Evolutionary conservation across 1,140 invertebrate species (phyloP), one percentile per base, ranked within the genome.

Genomic region (Plutomurus gul): DNA sequence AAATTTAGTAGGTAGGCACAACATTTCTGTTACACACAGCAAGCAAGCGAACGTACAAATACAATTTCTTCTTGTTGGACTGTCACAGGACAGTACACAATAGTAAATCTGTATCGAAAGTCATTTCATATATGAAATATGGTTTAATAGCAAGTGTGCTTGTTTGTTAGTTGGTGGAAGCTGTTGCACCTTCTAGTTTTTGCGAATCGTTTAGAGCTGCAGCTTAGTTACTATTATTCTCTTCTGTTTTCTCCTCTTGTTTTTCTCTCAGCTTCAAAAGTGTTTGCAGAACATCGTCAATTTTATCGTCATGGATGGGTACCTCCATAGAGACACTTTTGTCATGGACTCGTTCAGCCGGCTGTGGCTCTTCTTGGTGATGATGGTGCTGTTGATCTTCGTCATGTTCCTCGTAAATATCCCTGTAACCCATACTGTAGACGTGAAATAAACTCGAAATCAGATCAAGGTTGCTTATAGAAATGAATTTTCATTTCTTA

Each of bases 321-420:
- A 81, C 37, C 40, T 84, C 82, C 82, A 84, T 82, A 75, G 81
- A 82, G 4, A 82, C 25, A 60, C 77, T 81, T 77, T 84, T 84
- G 75, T 82, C 81, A 60, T 75, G 70, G 25, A 70, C 56, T 27
- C 70, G 36, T 6, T 72, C 71, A 13, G 47, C 25, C 27, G 47
- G 22, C 8, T 37, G 27, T 36, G 71, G 49, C 16, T 33, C 65
- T 73, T 73, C 22, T 33, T 77, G 43, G 7, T 70, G 40, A 11
- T 81, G 76, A 39, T 77, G 71, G 7, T 40, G 33, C n/a, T 30
- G 47, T 56, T 49, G 37, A 13, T 77, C 22, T 70, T 78, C 47
- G 11, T 46, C 33, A 16, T 81, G 25, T 47, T 27, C 20, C 73
- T 78, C 81, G 27, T 75, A 82, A 25, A 82, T 81, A 33, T 82